These are phyloP conservation scores for Lethenteron camtschaticum DNA, from an alignment of 2,113 vertebrate species.

Conservation along the genomic window DNA sequence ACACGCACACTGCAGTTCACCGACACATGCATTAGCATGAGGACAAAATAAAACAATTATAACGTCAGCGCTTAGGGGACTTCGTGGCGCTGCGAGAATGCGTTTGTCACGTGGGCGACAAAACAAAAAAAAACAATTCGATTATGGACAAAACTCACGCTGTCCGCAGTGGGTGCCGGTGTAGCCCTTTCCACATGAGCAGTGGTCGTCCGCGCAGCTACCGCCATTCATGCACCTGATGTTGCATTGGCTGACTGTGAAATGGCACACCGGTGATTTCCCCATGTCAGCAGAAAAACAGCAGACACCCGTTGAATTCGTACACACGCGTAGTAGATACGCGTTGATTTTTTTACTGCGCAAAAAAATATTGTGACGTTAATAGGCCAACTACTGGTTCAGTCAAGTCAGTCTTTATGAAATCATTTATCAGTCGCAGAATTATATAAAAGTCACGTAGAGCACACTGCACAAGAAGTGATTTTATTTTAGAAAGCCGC, in stretches of 20 bases:
- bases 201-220: conserved; percentile 47
- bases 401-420: background rate
- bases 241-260: conserved; percentile 21
- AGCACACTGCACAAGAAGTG: no score
- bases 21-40: no score
- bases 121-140: no score
- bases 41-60: no score
- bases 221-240: conserved; percentile 70
- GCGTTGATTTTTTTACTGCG: background rate
- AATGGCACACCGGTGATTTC: background rate
- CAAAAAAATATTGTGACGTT: background rate
- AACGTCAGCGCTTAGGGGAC: no score
- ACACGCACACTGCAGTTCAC: no score
- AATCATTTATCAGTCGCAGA: no score
- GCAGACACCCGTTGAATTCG: background rate
- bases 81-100: no score
- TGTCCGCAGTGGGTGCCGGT: conserved; percentile 58
- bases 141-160: conserved; percentile 30
- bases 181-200: conserved; percentile 52
- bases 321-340: background rate
- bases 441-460: no score
- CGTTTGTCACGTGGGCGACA: no score
- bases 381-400: background rate
- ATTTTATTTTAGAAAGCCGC: no score
- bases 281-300: background rate